Evolutionary conservation across 2,797 vertebrate species (phyloP).

Genomic region (Halcyon badia): DNA sequence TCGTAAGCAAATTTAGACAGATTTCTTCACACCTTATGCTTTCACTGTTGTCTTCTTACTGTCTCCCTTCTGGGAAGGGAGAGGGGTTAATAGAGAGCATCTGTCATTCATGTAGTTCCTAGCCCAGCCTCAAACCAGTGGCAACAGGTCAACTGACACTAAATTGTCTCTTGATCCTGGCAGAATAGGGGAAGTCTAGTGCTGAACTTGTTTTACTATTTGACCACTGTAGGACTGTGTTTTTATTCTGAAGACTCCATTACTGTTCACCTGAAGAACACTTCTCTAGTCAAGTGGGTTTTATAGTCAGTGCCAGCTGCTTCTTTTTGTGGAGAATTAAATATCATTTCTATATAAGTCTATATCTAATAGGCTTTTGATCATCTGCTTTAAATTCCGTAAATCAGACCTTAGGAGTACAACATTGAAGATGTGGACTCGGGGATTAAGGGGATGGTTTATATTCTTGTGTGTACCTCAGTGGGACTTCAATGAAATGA

Average conservation of each 20-base stretch:
- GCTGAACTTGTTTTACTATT: neutral
- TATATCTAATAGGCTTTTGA: neutral
- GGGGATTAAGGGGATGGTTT: neutral
- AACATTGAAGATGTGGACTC: neutral
- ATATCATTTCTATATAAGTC: neutral
- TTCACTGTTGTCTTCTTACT: neutral
- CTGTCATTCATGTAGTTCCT: neutral
- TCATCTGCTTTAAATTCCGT: neutral
- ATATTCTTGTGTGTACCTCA: neutral
- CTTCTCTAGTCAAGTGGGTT: neutral
- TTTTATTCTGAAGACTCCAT: neutral
- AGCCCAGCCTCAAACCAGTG: too few species aligned
- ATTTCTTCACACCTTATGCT: neutral
- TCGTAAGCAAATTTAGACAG: neutral
- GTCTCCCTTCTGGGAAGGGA: neutral
- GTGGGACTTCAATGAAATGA: neutral
- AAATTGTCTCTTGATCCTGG: neutral
- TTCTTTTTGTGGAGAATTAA: neutral
- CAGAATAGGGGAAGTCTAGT: neutral
- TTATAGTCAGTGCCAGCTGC: neutral
- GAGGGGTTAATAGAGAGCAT: neutral
- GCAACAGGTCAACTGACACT: neutral
- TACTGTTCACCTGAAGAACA: neutral
- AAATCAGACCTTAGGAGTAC: neutral
- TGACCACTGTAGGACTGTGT: neutral